Evolutionary conservation across 2,888 invertebrate genomes (phyloP).

Genomic region (Emmelina monodactyla): DNA sequence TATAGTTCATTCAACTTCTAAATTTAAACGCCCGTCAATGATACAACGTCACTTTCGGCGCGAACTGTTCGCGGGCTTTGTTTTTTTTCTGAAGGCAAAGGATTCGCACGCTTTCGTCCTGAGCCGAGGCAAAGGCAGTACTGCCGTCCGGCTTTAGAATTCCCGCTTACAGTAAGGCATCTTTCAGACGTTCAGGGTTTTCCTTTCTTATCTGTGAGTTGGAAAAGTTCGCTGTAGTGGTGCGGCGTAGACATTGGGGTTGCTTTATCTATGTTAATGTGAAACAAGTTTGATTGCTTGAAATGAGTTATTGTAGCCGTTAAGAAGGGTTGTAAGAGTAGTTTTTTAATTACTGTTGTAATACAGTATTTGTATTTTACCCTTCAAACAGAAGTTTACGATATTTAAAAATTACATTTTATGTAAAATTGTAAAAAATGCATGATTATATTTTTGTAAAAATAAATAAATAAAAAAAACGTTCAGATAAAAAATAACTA

Average conservation of each 20-base stretch:
- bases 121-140: not conserved
- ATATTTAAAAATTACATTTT: too few species aligned
- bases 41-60: not conserved
- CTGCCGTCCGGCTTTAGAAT: not conserved
- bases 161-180: not conserved
- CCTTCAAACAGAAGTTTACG: too few species aligned
- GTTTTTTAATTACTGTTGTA: too few species aligned
- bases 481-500: too few species aligned
- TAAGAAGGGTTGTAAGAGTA: too few species aligned
- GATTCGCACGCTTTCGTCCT: slow-evolving; percentile 1
- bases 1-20: slow-evolving; percentile 20
- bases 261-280: not conserved
- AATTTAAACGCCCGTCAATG: not conserved
- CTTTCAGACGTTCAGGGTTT: not conserved
- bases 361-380: too few species aligned
- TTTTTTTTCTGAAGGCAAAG: slow-evolving; percentile 1
- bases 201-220: not conserved
- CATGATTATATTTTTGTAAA: too few species aligned
- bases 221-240: not conserved
- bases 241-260: not conserved
- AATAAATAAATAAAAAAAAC: too few species aligned
- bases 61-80: not conserved
- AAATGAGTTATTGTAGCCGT: too few species aligned
- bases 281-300: too few species aligned
- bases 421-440: too few species aligned